Evolutionary conservation across 64 coral and sea anemone genomes (phyloP), one percentile per base, ranked within the genome.

Genomic region (Dendrophyllia cribrosa): DNA sequence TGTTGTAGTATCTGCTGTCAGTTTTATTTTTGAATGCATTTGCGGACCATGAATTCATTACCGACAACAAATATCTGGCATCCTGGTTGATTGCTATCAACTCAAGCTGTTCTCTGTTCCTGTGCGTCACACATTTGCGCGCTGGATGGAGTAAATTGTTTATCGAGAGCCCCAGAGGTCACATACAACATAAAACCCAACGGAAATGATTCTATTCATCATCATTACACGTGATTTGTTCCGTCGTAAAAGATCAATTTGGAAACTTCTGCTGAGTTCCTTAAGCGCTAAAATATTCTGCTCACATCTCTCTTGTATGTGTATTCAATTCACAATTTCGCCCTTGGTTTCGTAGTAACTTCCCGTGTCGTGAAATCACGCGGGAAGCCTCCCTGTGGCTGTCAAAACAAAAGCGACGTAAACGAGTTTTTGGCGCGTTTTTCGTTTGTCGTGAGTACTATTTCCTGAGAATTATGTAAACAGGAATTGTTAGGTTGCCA

Each of bases 341-440:
- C 53, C 53, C 53, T 56, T 56, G 53, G 34, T 34, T 34, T 34
- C 34, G 34, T 34, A 34, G 34, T 34, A 34, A 34, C 53, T 15
- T 22, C 44, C 45, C 0, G 44, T 45, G 26, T 19, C 7, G 20
- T 43, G 50, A 67, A 21, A 84, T 68, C 20, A n/a, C 20, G 44
- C 43, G 80, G 60, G 9, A 52, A 84, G 50, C n/a, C 17, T 66
- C 21, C 16, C 19, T 46, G 43, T 19, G 17, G 6, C 43, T 67
- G 60, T 50, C 60, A 48, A 48, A 66, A 67, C 34, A 46, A 51
- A 50, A 4, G 45, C 20, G 0, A 48, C 62, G 45, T 21, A 20
- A 67, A 63, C 79, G 61, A 12, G 7, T 84, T 67, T 84, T 84
- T 84, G 80, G 62, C 46, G 62, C 80, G 62, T 66, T 84, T 51